Evolutionary conservation across 1,140 invertebrate species (phyloP), one percentile per base, ranked within the genome.

Genomic region (Cotesia glomerata): DNA sequence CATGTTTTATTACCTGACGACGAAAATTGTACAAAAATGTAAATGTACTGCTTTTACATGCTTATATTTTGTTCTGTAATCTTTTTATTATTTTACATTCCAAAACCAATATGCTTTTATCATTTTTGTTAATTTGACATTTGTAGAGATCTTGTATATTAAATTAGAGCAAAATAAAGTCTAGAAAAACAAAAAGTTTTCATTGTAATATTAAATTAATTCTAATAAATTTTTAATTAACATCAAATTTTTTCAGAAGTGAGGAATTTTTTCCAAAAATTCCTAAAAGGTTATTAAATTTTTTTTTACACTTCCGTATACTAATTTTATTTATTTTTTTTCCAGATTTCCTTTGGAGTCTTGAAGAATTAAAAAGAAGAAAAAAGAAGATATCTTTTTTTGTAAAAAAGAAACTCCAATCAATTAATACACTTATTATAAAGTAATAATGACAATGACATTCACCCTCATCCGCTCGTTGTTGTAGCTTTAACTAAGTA

Each of bases 101-200:
- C 86, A 86, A 75, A 69, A 56, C 18, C 39, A 70, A 82, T 84
- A 80, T 80, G 81, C 82, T 83, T 81, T 76, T 70, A 73, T 69
- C 49, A 58, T 79, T 84, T 76, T 80, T 78, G 75, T 77, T 79
- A 76, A 79, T 81, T 77, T 77, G 80, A 71, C 79, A 79, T 82
- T 84, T 87, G 85, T 87, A 86, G 82, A 86, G 82, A 78, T 82
- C 81, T 84, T 87, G 85, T 87, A 87, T 84, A 45, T 85, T 79
- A 75, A 86, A 86, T 86, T 85, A 85, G 80, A 86, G 84, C 82
- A 85, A 87, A 86, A 87, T 86, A 87, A 87, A 87, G 84, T 86
- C 86, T 87, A 87, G 85, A 86, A 87, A 86, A 85, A 82, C 83
- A 86, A 83, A 79, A 51, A 8, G 66, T 69, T 71, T 69, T 49